Evolutionary conservation across 2,888 invertebrate genomes (phyloP), one percentile per base, ranked within the genome.

Genomic region (Drosophila meridiana): DNA sequence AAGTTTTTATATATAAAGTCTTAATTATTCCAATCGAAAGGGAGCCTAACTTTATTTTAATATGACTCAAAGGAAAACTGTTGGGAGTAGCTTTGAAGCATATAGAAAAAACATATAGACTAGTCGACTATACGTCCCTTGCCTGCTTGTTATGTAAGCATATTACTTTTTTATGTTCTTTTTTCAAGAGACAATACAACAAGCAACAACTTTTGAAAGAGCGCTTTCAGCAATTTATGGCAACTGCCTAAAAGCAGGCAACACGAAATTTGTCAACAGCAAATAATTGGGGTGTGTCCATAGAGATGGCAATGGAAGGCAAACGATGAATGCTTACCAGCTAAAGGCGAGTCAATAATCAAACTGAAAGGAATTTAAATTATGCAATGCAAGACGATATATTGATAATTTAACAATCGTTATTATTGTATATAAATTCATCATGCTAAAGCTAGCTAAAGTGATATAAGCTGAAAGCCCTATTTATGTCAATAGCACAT

Each of bases 221-320:
- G 38, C 34, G 32, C 13, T 28, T 4, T 2, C 43, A 28, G 38
- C 13, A 38, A 57, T 73, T 68, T 70, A 69, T 47, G 56, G 20
- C 43, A 38, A 57, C 61, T 65, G 86, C 86, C 84, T 42, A 75
- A 87, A 85, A 86, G 88, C 75, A 83, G 83, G 79, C 84, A 76
- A 76, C 61, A 63, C 3, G 52, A 62, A 63, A 5, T 55, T 20
- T 36, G 8, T 53, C 36, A 13, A n/a, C 36, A 13, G 26, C 14
- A 55, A 50, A 45, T 32, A 52, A 52, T 11, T 20, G n/a, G 52
- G 45, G 64, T 52, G 67, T 62, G 48, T 13, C 20, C 64, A 48
- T 58, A 45, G 61, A 40, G 70, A 42, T 78, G 61, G 14, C 53
- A 62, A 6, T 14, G 4, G 5, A 7, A 56, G n/a, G 4, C 53